Evolutionary conservation across 2,888 invertebrate genomes (phyloP).

Genomic region (Mythimna impura): DNA sequence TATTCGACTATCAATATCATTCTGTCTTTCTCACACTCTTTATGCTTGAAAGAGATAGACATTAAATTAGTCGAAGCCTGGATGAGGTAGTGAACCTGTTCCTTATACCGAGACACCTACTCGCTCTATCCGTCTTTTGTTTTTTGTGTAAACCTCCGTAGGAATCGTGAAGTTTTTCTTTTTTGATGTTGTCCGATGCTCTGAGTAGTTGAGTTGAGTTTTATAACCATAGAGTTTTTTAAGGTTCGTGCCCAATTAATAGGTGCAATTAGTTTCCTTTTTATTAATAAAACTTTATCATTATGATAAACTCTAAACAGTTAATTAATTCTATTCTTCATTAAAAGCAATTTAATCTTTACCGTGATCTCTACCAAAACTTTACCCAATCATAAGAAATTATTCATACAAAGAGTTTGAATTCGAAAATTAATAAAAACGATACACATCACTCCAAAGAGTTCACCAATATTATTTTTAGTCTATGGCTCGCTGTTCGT

Average conservation of each 20-base stretch:
- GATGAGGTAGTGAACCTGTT: conserved; percentile 77
- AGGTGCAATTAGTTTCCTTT: background rate
- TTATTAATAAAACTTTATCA: background rate
- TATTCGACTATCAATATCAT: conserved; percentile 53
- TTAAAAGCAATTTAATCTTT: background rate
- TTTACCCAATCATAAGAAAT: background rate
- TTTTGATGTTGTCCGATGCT: conserved; percentile 51
- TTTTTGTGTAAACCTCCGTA: conserved; percentile 71
- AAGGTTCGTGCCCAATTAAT: background rate
- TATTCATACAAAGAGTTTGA: background rate
- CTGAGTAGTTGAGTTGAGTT: conserved; percentile 6
- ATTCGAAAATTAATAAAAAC: conserved; percentile 17
- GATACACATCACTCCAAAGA: conserved; percentile 12
- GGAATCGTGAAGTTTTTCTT: conserved; percentile 64
- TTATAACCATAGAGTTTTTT: conserved; percentile 2
- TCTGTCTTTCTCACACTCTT: conserved; percentile 62
- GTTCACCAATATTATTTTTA: conserved; percentile 34
- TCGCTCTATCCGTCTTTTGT: conserved; percentile 67
- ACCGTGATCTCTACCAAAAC: background rate
- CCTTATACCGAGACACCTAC: conserved; percentile 66
- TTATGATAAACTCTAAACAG: no score
- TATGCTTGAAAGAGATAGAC: conserved; percentile 62
- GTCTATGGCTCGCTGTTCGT: conserved; percentile 45
- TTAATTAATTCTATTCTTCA: background rate
- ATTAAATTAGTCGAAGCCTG: conserved; percentile 68